phyloP scores from a whole-genome alignment of 2,888 invertebrate genomes.

The Sialis lutaria region DNA sequence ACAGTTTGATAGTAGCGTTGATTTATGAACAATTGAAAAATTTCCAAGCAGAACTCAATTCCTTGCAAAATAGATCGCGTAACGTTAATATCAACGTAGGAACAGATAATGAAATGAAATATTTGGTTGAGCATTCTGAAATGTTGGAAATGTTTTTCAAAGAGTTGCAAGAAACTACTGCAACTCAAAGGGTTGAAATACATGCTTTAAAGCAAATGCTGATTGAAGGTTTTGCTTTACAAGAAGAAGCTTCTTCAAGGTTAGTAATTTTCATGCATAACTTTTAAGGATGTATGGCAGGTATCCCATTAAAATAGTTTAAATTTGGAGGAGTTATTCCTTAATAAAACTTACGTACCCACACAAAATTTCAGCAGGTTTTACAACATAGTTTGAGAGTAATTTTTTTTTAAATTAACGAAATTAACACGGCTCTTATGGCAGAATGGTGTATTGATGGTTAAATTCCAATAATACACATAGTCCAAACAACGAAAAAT shows the following conservation, averaged over 20 bases:
- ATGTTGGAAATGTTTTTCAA: constrained; percentile 39
- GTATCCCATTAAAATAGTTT: no score
- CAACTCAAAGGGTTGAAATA: constrained; percentile 40
- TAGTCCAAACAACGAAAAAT: no score
- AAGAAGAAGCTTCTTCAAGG: constrained; percentile 35
- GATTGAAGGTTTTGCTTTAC: constrained; percentile 36
- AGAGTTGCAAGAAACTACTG: constrained; percentile 42
- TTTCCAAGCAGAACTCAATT: constrained; percentile 46
- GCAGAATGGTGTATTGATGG: no score
- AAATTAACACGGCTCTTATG: no score
- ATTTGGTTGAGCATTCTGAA: constrained; percentile 30
- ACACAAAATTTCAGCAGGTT: no score
- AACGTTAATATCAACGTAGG: constrained; percentile 36
- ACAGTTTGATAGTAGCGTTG: constrained; percentile 33
- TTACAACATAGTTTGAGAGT: no score
- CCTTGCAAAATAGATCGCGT: constrained; percentile 34
- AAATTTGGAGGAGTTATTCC: no score
- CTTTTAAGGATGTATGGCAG: no score
- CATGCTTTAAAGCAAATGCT: constrained; percentile 31
- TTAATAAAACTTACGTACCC: no score
- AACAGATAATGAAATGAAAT: constrained; percentile 34
- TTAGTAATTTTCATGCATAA: constrained; percentile 10
- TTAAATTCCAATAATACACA: no score
- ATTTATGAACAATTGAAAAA: constrained; percentile 43
- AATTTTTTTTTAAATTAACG: no score